Evolutionary conservation across 2,888 invertebrate genomes (phyloP).

Genomic region (Drosophila anomelani): DNA sequence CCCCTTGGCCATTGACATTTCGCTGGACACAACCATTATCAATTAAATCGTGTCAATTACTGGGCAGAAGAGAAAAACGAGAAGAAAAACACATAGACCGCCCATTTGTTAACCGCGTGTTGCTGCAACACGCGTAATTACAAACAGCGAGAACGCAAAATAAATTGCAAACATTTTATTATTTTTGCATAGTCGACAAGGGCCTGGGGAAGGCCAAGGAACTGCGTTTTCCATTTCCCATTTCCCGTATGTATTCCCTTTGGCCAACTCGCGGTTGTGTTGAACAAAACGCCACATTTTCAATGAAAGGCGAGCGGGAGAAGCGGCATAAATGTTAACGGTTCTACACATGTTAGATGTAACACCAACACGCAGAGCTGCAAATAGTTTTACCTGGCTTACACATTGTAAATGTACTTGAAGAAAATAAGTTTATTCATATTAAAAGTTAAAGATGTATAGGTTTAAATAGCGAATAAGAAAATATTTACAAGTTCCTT

Average conservation of each 20-base stretch:
- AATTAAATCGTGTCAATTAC: conserved; percentile 51
- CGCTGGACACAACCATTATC: conserved; percentile 44
- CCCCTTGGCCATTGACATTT: conserved; percentile 22
- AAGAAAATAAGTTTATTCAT: neutral
- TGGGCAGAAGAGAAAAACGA: conserved; percentile 3
- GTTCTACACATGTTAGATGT: conserved; percentile 38
- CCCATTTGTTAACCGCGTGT: conserved; percentile 21
- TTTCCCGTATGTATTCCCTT: conserved; percentile 19
- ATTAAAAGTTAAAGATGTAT: neutral
- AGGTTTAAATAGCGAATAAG: neutral
- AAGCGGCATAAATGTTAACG: conserved; percentile 61
- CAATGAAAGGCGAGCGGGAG: conserved; percentile 23
- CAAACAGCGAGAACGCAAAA: conserved; percentile 44
- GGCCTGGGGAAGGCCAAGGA: conserved; percentile 17
- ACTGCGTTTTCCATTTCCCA: conserved; percentile 27
- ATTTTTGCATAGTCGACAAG: conserved; percentile 35
- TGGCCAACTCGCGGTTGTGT: conserved; percentile 38
- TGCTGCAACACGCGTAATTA: conserved; percentile 50
- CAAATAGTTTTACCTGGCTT: conserved; percentile 42
- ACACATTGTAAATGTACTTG: conserved; percentile 17
- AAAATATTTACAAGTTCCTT: neutral
- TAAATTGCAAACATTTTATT: conserved; percentile 53
- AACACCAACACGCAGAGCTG: conserved; percentile 59
- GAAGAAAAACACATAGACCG: conserved; percentile 16
- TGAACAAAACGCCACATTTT: conserved; percentile 64